Evolutionary conservation across 2,113 vertebrate species (phyloP).

Genomic region (Hymenochirus boettgeri): DNA sequence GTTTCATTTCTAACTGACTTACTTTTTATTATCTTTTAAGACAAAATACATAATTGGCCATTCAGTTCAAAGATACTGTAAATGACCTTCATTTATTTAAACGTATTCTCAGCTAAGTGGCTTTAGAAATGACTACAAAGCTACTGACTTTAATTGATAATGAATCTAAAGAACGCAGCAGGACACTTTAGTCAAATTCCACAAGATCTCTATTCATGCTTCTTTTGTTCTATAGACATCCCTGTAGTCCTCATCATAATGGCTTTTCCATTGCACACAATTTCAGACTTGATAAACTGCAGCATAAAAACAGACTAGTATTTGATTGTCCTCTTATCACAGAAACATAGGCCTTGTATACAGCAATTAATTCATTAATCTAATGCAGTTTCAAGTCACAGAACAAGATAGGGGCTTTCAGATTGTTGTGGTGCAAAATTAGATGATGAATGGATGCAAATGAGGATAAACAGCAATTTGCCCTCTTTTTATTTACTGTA

Average conservation of each 20-base stretch:
- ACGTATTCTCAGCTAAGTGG: conserved; percentile 10
- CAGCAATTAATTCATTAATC: background rate
- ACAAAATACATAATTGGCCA: too few relatives aligned
- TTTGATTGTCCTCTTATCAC: background rate
- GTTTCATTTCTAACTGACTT: too few relatives aligned
- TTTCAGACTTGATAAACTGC: background rate
- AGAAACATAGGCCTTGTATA: background rate
- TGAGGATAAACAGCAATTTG: background rate
- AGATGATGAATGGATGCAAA: background rate
- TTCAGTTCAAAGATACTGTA: conserved; percentile 4
- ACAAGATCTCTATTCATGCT: conserved; percentile 5
- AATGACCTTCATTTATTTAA: background rate
- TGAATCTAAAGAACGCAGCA: background rate
- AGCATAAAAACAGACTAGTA: background rate
- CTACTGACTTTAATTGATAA: conserved; percentile 20
- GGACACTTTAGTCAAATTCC: conserved; percentile 9
- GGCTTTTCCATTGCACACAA: background rate
- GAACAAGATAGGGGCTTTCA: background rate
- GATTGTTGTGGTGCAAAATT: background rate
- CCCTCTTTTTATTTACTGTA: background rate
- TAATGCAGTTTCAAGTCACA: background rate
- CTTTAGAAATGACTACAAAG: conserved; percentile 18
- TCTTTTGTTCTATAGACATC: background rate
- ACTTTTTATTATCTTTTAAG: too few relatives aligned
- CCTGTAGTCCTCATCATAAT: background rate